phyloP scores from a whole-genome alignment of 37 sponge, comb jelly and placozoan genomes.

The Chondrosia reniformis region DNA sequence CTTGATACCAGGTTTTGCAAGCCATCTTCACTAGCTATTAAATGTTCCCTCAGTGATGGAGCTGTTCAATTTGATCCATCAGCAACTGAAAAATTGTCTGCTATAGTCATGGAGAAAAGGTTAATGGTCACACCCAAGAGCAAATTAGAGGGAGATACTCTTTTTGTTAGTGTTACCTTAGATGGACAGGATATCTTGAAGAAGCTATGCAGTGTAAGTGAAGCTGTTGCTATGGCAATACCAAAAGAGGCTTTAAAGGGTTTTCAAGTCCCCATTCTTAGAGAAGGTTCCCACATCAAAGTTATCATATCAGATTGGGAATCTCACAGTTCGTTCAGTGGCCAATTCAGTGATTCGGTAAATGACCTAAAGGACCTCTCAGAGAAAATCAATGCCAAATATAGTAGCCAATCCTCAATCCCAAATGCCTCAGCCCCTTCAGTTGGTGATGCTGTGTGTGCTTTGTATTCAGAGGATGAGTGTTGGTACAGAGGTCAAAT shows the following conservation, averaged over 20 bases:
- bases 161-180: background rate
- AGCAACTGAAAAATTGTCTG: background rate
- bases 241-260: background rate
- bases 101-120: background rate
- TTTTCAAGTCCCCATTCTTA: background rate
- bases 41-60: slow-evolving; percentile 33
- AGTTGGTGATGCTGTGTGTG: slow-evolving; percentile 37
- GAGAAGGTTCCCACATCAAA: background rate
- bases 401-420: background rate
- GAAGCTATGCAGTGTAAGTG: background rate
- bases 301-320: slow-evolving; percentile 4
- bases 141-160: background rate
- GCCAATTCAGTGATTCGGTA: slow-evolving; percentile 5
- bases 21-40: slow-evolving; percentile 57
- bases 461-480: slow-evolving; percentile 44
- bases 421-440: background rate
- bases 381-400: background rate
- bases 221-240: background rate
- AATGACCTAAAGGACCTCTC: background rate
- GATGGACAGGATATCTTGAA: background rate
- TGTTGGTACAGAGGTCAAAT: slow-evolving; percentile 57
- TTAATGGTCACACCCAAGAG: slow-evolving; percentile 16
- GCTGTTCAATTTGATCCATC: background rate
- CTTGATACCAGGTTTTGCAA: slow-evolving; percentile 50
- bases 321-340: background rate